Conservation (phyloP, 2,888 invertebrate species). For the Noctua janthina region DNA sequence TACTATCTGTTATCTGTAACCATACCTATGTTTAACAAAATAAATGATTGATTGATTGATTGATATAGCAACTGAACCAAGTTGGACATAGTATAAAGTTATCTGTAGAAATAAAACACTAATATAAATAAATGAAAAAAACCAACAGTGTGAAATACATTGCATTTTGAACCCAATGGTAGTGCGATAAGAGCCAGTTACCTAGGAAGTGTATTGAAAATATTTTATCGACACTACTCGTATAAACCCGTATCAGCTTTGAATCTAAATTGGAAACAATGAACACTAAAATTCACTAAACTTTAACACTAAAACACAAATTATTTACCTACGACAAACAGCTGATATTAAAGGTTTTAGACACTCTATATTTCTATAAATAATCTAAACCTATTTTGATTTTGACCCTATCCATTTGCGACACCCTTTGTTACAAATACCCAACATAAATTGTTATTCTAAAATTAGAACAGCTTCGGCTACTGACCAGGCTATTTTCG, state of each 20-base stretch:
- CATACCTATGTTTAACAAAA: too few relatives aligned
- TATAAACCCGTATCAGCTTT: slow-evolving; percentile 16
- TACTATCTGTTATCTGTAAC: too few relatives aligned
- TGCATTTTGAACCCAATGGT: too few relatives aligned
- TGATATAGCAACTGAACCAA: too few relatives aligned
- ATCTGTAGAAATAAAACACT: too few relatives aligned
- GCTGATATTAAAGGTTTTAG: not conserved
- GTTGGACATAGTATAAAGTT: too few relatives aligned
- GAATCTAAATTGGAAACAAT: not conserved
- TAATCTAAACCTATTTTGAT: slow-evolving; percentile 15
- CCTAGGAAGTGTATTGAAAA: too few relatives aligned
- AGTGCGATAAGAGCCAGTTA: too few relatives aligned
- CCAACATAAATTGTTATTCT: slow-evolving; percentile 3
- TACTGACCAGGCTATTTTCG: slow-evolving; percentile 1
- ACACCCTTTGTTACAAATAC: slow-evolving; percentile 8
- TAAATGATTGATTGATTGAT: too few relatives aligned
- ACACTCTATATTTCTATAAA: slow-evolving; percentile 13
- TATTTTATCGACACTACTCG: not conserved
- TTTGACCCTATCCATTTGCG: not conserved
- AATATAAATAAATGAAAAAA: too few relatives aligned
- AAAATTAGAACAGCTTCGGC: slow-evolving; percentile 19
- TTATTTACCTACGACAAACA: slow-evolving; percentile 6
- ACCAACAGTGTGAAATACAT: too few relatives aligned
- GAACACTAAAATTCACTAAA: not conserved
- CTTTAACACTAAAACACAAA: slow-evolving; percentile 11